Conservation (phyloP, 2,888 invertebrate species). For the Caenorhabditis virilis region DNA sequence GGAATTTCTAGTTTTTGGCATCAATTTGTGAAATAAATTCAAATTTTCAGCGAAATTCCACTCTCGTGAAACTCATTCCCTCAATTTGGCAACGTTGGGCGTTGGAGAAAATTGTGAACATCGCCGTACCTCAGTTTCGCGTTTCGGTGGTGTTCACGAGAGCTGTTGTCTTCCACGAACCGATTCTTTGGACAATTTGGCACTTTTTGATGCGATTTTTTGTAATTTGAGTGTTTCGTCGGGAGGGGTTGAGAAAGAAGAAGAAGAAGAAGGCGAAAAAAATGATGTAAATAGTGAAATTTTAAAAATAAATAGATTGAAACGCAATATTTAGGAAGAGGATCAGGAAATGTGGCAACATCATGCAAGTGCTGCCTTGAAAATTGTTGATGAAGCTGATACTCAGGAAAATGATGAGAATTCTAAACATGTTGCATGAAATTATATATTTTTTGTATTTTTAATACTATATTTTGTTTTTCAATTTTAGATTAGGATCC, state of each 20-base stretch:
- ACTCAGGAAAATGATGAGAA: not conserved
- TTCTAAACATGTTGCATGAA: not conserved
- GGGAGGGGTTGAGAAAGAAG: not conserved
- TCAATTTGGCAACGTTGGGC: slow-evolving; percentile 15
- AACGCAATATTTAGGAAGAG: not conserved
- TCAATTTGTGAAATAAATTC: too few species aligned
- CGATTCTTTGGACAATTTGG: slow-evolving; percentile 21
- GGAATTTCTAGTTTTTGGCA: too few species aligned
- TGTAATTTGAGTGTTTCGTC: slow-evolving; percentile 7
- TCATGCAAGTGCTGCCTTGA: not conserved
- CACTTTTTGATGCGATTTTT: slow-evolving; percentile 22
- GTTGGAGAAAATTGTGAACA: not conserved
- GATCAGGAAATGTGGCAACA: not conserved
- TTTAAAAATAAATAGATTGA: not conserved
- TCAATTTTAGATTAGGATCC: too few species aligned
- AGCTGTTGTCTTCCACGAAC: slow-evolving; percentile 28
- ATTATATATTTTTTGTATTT: too few species aligned
- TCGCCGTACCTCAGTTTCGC: slow-evolving; percentile 14
- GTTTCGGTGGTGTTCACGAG: slow-evolving; percentile 16
- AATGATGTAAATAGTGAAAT: not conserved
- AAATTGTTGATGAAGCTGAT: not conserved
- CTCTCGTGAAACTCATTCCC: slow-evolving; percentile 19
- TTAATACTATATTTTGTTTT: too few species aligned
- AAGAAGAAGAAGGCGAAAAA: too few species aligned
- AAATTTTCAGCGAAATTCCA: slow-evolving; percentile 27